These are phyloP conservation scores for Synodontis membranacea DNA, from an alignment of 2,113 vertebrate genomes.

Conservation along the genomic window DNA sequence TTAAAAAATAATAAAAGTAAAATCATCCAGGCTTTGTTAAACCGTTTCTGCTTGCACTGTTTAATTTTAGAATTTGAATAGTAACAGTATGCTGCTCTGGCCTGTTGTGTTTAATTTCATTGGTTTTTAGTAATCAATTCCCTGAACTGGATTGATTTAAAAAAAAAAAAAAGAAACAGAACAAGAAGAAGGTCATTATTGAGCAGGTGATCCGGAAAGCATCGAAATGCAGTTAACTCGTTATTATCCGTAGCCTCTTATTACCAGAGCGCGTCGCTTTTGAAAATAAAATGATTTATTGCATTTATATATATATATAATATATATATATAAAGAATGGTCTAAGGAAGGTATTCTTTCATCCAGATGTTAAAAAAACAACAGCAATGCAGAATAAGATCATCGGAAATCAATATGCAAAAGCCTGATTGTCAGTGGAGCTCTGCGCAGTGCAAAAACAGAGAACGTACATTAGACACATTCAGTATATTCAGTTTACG, in stretches of 20 bases:
- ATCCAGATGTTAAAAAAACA: background rate
- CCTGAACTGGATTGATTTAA: background rate
- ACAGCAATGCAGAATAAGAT: too few relatives aligned
- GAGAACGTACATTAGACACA: background rate
- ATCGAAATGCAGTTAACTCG: background rate
- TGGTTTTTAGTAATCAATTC: background rate
- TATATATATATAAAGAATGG: background rate
- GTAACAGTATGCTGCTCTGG: background rate
- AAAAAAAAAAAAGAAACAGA: too few relatives aligned
- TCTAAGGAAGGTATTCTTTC: background rate
- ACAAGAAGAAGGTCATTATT: background rate
- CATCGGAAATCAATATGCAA: background rate
- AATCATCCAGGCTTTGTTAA: background rate
- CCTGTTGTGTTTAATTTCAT: background rate
- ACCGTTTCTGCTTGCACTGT: background rate
- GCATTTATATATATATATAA: background rate
- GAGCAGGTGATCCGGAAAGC: background rate
- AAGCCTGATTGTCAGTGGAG: background rate
- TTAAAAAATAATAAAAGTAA: background rate
- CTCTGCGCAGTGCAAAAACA: background rate
- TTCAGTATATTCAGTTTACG: background rate
- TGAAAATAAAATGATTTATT: background rate
- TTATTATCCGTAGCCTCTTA: background rate
- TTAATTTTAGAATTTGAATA: background rate
- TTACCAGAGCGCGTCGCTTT: background rate